Evolutionary conservation across 1,140 invertebrate species (phyloP), one percentile per base, ranked within the genome.

Genomic region (Ips nitidus): DNA sequence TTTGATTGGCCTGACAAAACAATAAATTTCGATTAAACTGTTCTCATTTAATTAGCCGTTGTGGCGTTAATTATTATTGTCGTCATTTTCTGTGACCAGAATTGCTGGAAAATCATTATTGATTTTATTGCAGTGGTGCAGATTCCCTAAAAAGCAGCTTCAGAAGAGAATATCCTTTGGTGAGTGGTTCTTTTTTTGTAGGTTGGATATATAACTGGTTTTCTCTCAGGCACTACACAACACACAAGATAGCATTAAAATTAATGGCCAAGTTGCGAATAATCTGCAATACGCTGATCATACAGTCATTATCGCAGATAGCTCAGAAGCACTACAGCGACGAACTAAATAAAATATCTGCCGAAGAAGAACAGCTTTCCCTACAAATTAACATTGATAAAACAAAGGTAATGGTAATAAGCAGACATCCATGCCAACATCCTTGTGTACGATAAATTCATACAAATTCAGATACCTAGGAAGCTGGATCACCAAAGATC

Each of bases 381-480:
- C 22, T 50, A 50, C 7, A 50, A 50, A 50, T 50, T 22, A 50
- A 50, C 47, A 22, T 22, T 8, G 1, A 50, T 22, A 50, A 50
- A 50, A 50, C 47, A 2, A 50, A 1, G 47, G 47, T 50, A 2
- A 50, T 50, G 1, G 1, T 50, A 22, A 22, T 50, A 8, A 50
- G 2, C 47, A 50, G 47, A 50, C 7, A 7, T 8, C 47, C 47
- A 0, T 8, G 2, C 22, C 7, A 8, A 1, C 47, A 50, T 50
- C 22, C 1, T 22, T 22, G 22, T 22, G 22, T 22, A 22, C 22
- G 22, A 22, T 22, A 22, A 22, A 22, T 22, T 0, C 1, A 1
- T 50, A 7, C 47, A 50, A 50, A 22, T 50, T 50, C 47, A 50
- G 47, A 50, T 47, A 47, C n/a, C 45, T 47, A 5, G 45, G 45